Conservation (phyloP, 2,113 vertebrate genomes). For the Phaethornis superciliosus region DNA sequence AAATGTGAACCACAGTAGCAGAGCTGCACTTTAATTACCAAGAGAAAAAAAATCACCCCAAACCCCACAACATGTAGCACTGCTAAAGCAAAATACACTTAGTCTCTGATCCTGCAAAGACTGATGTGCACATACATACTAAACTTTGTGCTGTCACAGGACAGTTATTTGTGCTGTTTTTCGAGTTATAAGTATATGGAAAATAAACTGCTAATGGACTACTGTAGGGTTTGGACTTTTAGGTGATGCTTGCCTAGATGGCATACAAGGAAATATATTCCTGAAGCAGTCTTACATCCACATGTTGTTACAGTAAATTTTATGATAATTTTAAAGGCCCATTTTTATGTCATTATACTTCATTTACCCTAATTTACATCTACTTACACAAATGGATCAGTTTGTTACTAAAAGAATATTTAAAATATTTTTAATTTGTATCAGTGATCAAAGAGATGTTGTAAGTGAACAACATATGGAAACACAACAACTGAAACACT, state of each 20-base stretch:
- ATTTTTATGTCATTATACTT: not conserved
- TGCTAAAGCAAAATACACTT: not conserved
- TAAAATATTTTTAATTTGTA: not conserved
- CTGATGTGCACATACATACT: not conserved
- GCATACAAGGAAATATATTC: not conserved
- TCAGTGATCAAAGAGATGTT: not conserved
- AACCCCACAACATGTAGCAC: not conserved
- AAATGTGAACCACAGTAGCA: constrained; percentile 1
- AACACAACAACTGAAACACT: not conserved
- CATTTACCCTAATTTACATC: not conserved
- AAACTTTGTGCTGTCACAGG: not conserved
- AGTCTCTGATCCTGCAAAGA: not conserved
- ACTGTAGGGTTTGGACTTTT: not conserved
- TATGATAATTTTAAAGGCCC: not conserved
- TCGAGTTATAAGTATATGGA: not conserved
- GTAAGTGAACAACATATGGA: not conserved
- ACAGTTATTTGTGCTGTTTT: not conserved
- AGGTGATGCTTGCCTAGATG: not conserved
- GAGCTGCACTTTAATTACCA: constrained; percentile 14
- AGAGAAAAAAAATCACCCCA: not conserved
- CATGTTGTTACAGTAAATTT: not conserved
- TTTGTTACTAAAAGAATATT: not conserved
- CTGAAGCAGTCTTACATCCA: not conserved
- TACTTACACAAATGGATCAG: not conserved
- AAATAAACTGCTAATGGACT: not conserved